Conservation (phyloP, 2,888 invertebrate genomes). For the Elegia similella region DNA sequence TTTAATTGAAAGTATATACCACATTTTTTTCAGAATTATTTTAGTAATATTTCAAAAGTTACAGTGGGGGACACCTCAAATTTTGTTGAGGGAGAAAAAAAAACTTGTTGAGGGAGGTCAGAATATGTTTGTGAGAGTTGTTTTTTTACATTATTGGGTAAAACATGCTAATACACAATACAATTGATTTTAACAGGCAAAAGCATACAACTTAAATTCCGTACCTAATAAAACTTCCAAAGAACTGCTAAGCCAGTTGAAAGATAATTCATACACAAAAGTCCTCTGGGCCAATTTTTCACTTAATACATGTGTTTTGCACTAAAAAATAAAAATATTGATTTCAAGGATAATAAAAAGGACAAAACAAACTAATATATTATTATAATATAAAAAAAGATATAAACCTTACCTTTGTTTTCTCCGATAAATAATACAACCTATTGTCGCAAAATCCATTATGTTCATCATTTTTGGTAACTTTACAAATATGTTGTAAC, state of each 20-base stretch:
- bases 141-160: too few relatives aligned
- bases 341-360: slow-evolving; percentile 1
- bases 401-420: slow-evolving; percentile 67
- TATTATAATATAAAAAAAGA: too few relatives aligned
- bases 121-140: too few relatives aligned
- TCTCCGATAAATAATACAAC: slow-evolving; percentile 79
- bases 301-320: slow-evolving; percentile 64
- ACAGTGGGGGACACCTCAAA: too few relatives aligned
- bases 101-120: too few relatives aligned
- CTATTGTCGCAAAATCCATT: slow-evolving; percentile 72
- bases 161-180: too few relatives aligned
- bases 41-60: too few relatives aligned
- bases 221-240: slow-evolving; percentile 76
- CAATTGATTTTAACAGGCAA: slow-evolving; percentile 1
- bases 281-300: slow-evolving; percentile 71
- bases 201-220: too few relatives aligned
- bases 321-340: slow-evolving; percentile 45
- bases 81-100: too few relatives aligned
- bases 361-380: not conserved
- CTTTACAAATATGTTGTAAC: slow-evolving; percentile 53
- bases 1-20: too few relatives aligned
- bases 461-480: slow-evolving; percentile 59
- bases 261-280: slow-evolving; percentile 80
- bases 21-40: too few relatives aligned
- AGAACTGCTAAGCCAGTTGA: slow-evolving; percentile 77